Conservation (phyloP, 2,888 invertebrate genomes). For the Megalurothrips usitatus region DNA sequence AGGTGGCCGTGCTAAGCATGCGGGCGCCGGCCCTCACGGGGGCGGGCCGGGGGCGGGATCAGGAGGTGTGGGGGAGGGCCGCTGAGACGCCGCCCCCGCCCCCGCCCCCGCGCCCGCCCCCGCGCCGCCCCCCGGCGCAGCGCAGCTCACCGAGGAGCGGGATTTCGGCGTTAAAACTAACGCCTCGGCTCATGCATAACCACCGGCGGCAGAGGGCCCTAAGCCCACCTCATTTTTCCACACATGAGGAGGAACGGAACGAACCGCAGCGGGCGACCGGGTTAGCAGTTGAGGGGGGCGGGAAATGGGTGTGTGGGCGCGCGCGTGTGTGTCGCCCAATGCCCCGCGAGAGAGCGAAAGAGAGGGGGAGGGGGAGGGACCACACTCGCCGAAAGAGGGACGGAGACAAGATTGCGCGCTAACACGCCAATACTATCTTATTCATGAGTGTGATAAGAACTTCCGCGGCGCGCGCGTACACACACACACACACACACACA, state of each 20-base stretch:
- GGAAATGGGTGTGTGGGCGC: not conserved
- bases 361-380: not conserved
- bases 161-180: constrained; percentile 12
- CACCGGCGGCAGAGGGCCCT: not conserved
- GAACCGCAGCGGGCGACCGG: not conserved
- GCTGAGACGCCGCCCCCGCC: not conserved
- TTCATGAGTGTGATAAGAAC: constrained; percentile 23
- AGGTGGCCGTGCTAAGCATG: too few species aligned
- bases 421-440: constrained; percentile 22
- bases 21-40: not conserved
- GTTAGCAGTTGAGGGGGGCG: not conserved
- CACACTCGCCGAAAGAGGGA: not conserved
- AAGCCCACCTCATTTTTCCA: constrained; percentile 17
- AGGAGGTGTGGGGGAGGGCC: not conserved
- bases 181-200: constrained; percentile 17
- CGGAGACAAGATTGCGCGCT: not conserved
- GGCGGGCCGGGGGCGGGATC: too few species aligned
- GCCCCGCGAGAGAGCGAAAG: not conserved
- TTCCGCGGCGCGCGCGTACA: not conserved
- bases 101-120: not conserved
- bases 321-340: too few species aligned
- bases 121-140: not conserved
- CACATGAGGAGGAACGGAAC: not conserved
- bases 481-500: too few species aligned
- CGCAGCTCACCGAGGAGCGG: not conserved